phyloP scores from a whole-genome alignment of 2,797 vertebrate species.

The Hirundo rustica region DNA sequence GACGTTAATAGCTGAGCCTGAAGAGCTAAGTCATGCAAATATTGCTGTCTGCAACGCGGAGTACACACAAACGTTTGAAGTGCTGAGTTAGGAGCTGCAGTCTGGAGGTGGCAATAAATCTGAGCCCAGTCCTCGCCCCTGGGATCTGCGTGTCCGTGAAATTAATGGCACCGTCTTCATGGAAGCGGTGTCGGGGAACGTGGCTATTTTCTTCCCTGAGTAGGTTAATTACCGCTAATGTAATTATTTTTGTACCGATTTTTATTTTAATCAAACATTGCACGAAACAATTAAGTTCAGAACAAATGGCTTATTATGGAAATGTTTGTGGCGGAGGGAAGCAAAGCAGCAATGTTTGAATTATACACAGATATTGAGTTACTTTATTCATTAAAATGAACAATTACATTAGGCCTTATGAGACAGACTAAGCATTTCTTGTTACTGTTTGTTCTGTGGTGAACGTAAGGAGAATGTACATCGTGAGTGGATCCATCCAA shows the following conservation, averaged over 20 bases:
- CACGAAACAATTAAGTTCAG: conserved; percentile 65
- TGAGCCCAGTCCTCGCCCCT: neutral
- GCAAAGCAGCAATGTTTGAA: conserved; percentile 26
- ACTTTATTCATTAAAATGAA: conserved; percentile 64
- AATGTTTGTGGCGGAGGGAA: conserved; percentile 41
- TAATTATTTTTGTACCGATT: conserved; percentile 72
- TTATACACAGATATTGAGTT: conserved; percentile 23
- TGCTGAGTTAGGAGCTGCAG: conserved; percentile 66
- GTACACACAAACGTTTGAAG: conserved; percentile 46
- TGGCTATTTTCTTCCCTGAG: conserved; percentile 38
- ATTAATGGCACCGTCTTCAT: conserved; percentile 34
- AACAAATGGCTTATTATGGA: conserved; percentile 68
- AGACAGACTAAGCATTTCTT: neutral
- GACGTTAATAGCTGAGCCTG: conserved; percentile 67
- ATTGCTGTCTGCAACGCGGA: conserved; percentile 48
- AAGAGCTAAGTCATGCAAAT: conserved; percentile 66
- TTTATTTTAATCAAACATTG: conserved; percentile 73
- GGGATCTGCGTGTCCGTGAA: conserved; percentile 10
- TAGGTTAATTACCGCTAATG: conserved; percentile 73
- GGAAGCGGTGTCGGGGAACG: conserved; percentile 10
- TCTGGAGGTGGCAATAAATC: conserved; percentile 49
- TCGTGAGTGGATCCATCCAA: neutral
- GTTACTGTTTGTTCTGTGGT: neutral
- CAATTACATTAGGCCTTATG: conserved; percentile 1
- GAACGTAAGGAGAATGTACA: conserved; percentile 8